These are phyloP conservation scores for Ditylenchus weischeri DNA, from an alignment of 2,888 invertebrate genomes.

Conservation along the genomic window DNA sequence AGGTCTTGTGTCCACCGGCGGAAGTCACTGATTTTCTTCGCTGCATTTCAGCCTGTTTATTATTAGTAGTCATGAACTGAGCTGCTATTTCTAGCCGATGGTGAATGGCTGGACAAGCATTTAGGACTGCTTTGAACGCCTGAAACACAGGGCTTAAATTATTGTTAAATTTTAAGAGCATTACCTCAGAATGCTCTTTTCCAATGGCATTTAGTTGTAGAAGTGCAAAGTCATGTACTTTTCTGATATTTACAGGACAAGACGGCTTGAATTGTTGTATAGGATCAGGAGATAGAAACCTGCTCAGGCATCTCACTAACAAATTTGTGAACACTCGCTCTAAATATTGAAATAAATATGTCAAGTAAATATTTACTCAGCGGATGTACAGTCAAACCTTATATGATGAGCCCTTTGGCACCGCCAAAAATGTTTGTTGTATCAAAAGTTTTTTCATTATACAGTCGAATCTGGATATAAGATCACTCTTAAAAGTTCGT, in stretches of 20 bases:
- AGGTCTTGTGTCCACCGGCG: neutral
- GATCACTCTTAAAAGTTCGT: no score
- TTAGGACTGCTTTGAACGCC: slow-evolving; percentile 27
- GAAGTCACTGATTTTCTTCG: slow-evolving; percentile 2
- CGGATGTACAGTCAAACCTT: no score
- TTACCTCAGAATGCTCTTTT: slow-evolving; percentile 42
- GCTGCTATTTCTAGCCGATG: slow-evolving; percentile 30
- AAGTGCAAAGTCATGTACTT: slow-evolving; percentile 77
- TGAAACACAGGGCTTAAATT: slow-evolving; percentile 9
- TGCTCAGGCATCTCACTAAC: slow-evolving; percentile 83
- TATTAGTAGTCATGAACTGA: slow-evolving; percentile 10
- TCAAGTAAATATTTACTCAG: no score
- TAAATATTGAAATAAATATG: slow-evolving; percentile 60
- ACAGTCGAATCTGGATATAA: no score
- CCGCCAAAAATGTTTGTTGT: no score
- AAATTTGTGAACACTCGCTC: slow-evolving; percentile 84
- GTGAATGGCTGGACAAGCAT: slow-evolving; percentile 24
- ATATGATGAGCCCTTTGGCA: no score
- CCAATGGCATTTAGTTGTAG: slow-evolving; percentile 86
- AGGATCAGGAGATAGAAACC: slow-evolving; percentile 71
- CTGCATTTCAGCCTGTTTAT: neutral
- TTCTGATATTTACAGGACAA: slow-evolving; percentile 62
- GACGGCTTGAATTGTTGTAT: slow-evolving; percentile 56
- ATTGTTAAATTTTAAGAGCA: neutral
- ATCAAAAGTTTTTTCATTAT: no score